phyloP scores from a whole-genome alignment of 1,140 invertebrate species.

The Zaprionus nigranus region DNA sequence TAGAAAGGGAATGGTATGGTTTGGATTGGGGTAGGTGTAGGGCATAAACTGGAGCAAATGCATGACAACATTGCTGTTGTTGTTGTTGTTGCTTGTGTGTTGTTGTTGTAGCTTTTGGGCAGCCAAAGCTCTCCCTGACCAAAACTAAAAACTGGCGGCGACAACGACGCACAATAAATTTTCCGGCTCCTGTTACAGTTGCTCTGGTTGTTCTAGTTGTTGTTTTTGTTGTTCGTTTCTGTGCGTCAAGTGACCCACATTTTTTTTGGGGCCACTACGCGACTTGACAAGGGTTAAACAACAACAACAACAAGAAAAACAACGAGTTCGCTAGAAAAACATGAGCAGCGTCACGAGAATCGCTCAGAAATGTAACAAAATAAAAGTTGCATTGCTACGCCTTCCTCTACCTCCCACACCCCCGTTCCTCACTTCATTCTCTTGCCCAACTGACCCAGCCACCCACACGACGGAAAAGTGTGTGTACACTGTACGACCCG shows the following conservation, averaged over 20 bases:
- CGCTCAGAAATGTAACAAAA: conserved; percentile 43
- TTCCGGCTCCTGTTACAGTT: conserved; percentile 35
- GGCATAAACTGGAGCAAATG: conserved; percentile 53
- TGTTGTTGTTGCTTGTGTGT: not conserved
- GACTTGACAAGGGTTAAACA: conserved; percentile 65
- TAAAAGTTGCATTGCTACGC: conserved; percentile 42
- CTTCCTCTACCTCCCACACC: not conserved
- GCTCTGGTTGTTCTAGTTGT: conserved; percentile 29
- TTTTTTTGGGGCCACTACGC: conserved; percentile 43
- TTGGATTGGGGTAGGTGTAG: not conserved
- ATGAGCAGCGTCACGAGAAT: conserved; percentile 35
- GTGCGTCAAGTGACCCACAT: conserved; percentile 63
- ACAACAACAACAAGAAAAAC: conserved; percentile 43
- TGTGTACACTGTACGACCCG: not conserved
- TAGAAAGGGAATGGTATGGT: not conserved
- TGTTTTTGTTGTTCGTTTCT: conserved; percentile 21
- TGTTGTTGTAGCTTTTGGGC: conserved; percentile 43
- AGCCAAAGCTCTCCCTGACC: conserved; percentile 46
- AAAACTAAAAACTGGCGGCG: conserved; percentile 56
- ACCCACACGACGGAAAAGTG: not conserved
- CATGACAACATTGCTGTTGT: conserved; percentile 41
- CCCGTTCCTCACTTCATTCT: no score
- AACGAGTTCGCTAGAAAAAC: conserved; percentile 25
- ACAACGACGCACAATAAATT: conserved; percentile 64
- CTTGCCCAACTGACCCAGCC: conserved; percentile 16